Conservation (phyloP, 2,888 invertebrate genomes). For the Strigamia maritima region DNA sequence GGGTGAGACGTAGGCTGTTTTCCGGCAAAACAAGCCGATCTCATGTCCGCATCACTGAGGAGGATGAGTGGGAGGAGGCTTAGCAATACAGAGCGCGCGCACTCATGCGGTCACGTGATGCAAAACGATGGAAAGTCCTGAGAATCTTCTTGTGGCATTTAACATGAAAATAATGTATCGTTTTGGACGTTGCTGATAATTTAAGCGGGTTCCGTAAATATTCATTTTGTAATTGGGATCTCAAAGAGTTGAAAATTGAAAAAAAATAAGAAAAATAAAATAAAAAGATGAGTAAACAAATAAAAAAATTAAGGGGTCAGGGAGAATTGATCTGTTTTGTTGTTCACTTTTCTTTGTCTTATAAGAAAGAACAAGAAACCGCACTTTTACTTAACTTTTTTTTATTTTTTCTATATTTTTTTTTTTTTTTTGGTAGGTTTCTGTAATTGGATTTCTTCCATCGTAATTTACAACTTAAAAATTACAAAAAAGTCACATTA, state of each 20-base stretch:
- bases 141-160: not conserved
- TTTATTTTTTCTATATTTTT: not conserved
- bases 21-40: conserved; percentile 23
- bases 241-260: not conserved
- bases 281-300: not conserved
- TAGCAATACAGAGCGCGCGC: conserved; percentile 18
- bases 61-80: conserved; percentile 19
- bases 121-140: conserved; percentile 3
- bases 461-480: not conserved
- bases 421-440: too few species aligned
- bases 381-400: not conserved
- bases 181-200: not conserved
- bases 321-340: conserved; percentile 12
- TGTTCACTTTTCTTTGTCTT: not conserved
- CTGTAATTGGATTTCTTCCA: not conserved
- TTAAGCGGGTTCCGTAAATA: not conserved
- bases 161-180: not conserved
- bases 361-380: not conserved
- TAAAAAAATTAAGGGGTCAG: not conserved
- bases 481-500: too few species aligned
- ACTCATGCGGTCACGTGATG: conserved; percentile 16
- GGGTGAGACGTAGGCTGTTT: not conserved
- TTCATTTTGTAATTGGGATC: not conserved
- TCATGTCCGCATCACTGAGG: conserved; percentile 19
- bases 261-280: not conserved